Base-by-base conservation (phyloP, 1,140 invertebrate genomes). In the Drosophila asahinai region DNA sequence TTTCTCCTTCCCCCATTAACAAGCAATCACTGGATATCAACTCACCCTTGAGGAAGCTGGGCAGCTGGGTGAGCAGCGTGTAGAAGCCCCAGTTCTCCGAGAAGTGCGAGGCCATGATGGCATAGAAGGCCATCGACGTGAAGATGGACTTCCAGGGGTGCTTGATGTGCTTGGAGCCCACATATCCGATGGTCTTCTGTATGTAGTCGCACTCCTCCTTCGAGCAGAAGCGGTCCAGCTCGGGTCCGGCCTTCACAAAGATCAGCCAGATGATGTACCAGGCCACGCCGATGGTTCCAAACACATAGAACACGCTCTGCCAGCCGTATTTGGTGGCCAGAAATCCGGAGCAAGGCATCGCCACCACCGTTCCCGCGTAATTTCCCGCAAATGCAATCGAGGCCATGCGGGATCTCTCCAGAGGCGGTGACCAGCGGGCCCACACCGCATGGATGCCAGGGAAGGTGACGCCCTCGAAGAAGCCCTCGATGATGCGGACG, bases 31-130 rank as follows among this genome's bases (percentile, higher is more conserved):
- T 30, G 45, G 43, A 22, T 33, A 14, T 19, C 0, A 58, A 55
- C 80, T 71, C 86, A 97, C 97, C 96, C 94, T 95, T 97, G 95
- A 99, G 96, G 93, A 98, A 99, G 42, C 96, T 97, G 5, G 98
- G 98, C 36, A 99, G 93, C 81, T 97, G 96, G 0, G 97, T 98
- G 0, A 98, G 94, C 91, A 98, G 94, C 0, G 97, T 98, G 91
- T 99, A 99, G 93, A 98, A 98, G 15, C 98, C 98, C 98, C 98
- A 99, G 93, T 99, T 99, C 93, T 99, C 98, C 64, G 97, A 96
- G 93, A 98, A 98, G 93, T 99, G 98, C 5, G 97, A 97, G 19
- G 96, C 95, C 19, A 97, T 95, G 55, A 98, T 98, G 0, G 98
- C 97, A 97, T 97, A 98, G 3, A 99, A 97, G 0, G 98, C 96